Base-by-base conservation (phyloP, 2,888 invertebrate genomes). In the Nomada ferruginata region DNA sequence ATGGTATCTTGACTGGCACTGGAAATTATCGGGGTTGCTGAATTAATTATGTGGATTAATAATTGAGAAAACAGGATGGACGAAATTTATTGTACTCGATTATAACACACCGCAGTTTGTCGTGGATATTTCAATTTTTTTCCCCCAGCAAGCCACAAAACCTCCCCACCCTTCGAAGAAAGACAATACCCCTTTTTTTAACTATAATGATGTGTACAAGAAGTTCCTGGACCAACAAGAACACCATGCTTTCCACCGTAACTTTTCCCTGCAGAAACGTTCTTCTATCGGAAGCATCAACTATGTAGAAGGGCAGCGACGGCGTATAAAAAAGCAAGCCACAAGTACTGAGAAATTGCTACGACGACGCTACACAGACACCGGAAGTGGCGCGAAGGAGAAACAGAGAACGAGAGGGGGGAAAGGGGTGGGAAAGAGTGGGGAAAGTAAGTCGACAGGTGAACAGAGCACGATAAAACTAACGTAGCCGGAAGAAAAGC, bases 401-500 rank as follows among this genome's bases (percentile, higher is more conserved):
- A 50, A n/a, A 15, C 10, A 71, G 72, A 69, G 53, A 59, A 18
- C 55, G 57, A 36, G 5, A 9, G 36, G 7, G 36, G 7, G 36
- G 1, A 7, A 36, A 1, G 36, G 36, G 36, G 36, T 7, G 36
- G 36, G 36, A 7, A 0, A 36, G 36, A 36, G 36, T 7, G 42
- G 61, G 42, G 52, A 60, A 65, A 63, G 75, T 66, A 65, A 84
- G 64, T 71, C 81, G 81, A 52, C 82, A 75, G 81, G 81, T 81
- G 81, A 80, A 75, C 81, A 52, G 68, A 81, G 76, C 74, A 29
- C 82, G 76, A 74, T 79, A 71, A 78, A 80, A 83, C 74, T 82
- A 80, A 73, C 72, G 77, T 68, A 79, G 71, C 76, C 81, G 84
- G 80, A 82, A 87, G 87, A 89, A 79, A 85, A 82, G 82, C 84